A percentile compares a stretch with the other conserved stretches of the same genome.
These are phyloP conservation scores for Pegoplata infirma DNA, from an alignment of 2,888 invertebrate genomes.

Conservation along the genomic window DNA sequence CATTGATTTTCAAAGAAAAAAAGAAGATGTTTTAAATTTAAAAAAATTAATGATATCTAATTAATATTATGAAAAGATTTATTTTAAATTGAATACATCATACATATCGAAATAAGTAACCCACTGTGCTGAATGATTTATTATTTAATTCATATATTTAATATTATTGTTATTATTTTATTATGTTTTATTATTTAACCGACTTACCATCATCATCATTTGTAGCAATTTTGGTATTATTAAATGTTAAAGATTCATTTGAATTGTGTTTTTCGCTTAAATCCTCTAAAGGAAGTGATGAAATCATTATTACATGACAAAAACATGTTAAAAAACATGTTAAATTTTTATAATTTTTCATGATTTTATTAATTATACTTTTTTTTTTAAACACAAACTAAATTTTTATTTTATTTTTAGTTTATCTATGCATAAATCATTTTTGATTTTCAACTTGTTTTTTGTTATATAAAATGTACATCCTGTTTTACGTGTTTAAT, in stretches of 20 bases:
- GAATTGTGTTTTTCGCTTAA: not conserved
- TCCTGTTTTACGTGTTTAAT: constrained; percentile 43
- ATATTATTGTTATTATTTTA: not conserved
- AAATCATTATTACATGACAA: not conserved
- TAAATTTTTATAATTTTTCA: constrained; percentile 8
- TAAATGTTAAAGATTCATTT: not conserved
- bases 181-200: not conserved
- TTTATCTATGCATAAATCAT: constrained; percentile 18
- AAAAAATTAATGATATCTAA: not conserved
- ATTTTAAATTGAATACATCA: too few species aligned
- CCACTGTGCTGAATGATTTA: not conserved
- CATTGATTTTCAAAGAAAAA: not conserved
- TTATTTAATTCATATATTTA: too few species aligned
- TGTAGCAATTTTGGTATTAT: not conserved
- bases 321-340: not conserved
- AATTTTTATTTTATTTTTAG: not conserved
- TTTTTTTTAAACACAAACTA: not conserved
- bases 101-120: not conserved
- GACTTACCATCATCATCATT: not conserved
- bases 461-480: constrained; percentile 15
- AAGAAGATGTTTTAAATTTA: not conserved
- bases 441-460: constrained; percentile 15
- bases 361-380: constrained; percentile 12
- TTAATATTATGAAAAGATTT: not conserved
- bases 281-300: constrained; percentile 2